Evolutionary conservation across 2,113 vertebrate species (phyloP), one percentile per base, ranked within the genome.

Genomic region (Hemicordylus capensis): DNA sequence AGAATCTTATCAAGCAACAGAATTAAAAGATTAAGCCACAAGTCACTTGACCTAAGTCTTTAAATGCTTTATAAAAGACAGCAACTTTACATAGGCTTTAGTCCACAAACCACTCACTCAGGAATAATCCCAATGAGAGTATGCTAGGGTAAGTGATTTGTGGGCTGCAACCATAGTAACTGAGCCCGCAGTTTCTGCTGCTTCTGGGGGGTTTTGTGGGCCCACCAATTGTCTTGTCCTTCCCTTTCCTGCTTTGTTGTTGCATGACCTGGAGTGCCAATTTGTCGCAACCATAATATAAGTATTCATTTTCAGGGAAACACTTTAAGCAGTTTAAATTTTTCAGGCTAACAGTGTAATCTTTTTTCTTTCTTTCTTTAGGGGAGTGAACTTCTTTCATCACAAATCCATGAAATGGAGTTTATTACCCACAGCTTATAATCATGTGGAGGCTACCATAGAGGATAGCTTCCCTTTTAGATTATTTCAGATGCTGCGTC

Each of bases 11-110:
- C 22, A 31, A 80, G 84, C 84, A 85, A 64, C 22, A 80, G 84
- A 85, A 80, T 85, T 85, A 85, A 85, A 85, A 80, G 84, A 85
- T 85, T 85, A 80, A 85, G 84, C 56, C 84, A 59, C 76, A 63
- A 80, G 84, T 85, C 84, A 85, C 84, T 85, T 85, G 84, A 85
- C 76, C 76, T 26, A 37, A 85, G 67, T 72, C 76, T 39, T 80
- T 85, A 85, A 85, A 85, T 80, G 66, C 56, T 85, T 61, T 73
- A 69, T 80, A 79, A 79, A 79, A 80, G 76, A 63, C 76, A 80
- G 66, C 72, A 85, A 85, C 66, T 80, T 85, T 73, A 73, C 67
- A 73, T 24, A 46, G 66, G 83, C 83, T 77, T 85, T 79, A 85
- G 51, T 59, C n/a, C 39, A 58, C 84, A 78, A 85, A 72, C 67